Percentiles rank a stretch among this genome's conserved stretches.
These are phyloP conservation scores for Pseudochromis fuscus DNA, from an alignment of 2,797 vertebrate species.

Conservation along the genomic window DNA sequence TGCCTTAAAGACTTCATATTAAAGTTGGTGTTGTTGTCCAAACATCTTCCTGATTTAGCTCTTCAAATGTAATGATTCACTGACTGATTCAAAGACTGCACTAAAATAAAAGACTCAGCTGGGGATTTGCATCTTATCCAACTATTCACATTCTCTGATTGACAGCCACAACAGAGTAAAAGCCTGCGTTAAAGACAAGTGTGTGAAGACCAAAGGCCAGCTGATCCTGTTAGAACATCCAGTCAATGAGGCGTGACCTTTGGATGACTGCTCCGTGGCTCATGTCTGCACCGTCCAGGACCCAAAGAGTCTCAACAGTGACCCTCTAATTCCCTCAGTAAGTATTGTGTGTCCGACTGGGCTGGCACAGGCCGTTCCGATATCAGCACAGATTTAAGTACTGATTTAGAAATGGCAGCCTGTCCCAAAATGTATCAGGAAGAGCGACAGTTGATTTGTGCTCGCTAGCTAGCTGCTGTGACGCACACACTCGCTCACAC, in stretches of 20 bases:
- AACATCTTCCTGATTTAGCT: neutral
- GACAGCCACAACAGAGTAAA: conserved; percentile 1
- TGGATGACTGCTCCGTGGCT: conserved; percentile 54
- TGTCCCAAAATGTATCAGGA: conserved; percentile 48
- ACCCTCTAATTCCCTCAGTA: conserved; percentile 54
- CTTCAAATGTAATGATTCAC: neutral
- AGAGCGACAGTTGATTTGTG: conserved; percentile 49
- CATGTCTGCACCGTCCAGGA: conserved; percentile 41
- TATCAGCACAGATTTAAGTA: conserved; percentile 48
- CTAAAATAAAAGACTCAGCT: no score
- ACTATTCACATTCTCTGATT: no score
- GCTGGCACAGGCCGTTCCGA: conserved; percentile 28
- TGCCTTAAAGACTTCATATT: no score
- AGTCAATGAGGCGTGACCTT: conserved; percentile 59
- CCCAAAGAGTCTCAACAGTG: conserved; percentile 38
- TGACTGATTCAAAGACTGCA: no score
- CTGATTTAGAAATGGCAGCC: conserved; percentile 55
- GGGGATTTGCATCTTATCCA: conserved; percentile 1
- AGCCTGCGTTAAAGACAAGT: conserved; percentile 9
- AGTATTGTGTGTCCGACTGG: conserved; percentile 35
- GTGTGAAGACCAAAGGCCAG: conserved; percentile 27
- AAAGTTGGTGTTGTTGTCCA: neutral
- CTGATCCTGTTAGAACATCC: conserved; percentile 50
- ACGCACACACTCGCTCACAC: conserved; percentile 18
- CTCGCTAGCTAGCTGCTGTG: conserved; percentile 22